These are phyloP conservation scores for Lacanobia oleracea DNA, from an alignment of 2,888 invertebrate species.

Conservation along the genomic window DNA sequence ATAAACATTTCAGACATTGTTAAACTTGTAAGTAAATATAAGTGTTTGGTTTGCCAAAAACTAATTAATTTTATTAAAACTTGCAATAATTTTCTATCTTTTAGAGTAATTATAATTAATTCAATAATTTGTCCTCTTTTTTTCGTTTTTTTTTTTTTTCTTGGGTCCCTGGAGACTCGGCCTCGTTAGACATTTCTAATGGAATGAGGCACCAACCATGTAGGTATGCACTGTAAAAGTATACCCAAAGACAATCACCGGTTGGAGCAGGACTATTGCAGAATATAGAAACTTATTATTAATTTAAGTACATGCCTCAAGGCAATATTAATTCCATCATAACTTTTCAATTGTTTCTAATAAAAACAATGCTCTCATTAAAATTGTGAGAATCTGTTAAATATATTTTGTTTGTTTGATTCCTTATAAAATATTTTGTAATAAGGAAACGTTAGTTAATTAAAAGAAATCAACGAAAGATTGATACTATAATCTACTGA, in stretches of 20 bases:
- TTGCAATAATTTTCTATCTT: background rate
- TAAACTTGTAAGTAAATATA: conserved; percentile 41
- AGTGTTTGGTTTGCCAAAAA: conserved; percentile 42
- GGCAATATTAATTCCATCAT: background rate
- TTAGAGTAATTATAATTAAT: background rate
- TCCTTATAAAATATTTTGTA: background rate
- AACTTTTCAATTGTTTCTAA: background rate
- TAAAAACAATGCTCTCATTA: background rate
- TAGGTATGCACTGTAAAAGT: too few species aligned
- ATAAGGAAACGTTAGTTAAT: background rate
- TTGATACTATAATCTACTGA: too few species aligned
- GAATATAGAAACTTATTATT: too few species aligned
- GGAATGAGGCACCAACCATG: too few species aligned
- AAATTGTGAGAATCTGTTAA: background rate
- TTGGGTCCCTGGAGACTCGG: too few species aligned
- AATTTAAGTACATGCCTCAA: background rate
- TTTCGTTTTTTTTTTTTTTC: too few species aligned
- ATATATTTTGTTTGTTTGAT: background rate
- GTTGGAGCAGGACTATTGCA: too few species aligned
- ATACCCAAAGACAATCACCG: too few species aligned
- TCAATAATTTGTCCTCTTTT: background rate
- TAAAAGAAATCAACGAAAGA: too few species aligned
- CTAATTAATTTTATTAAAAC: background rate
- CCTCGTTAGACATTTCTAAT: too few species aligned
- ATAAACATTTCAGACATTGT: too few species aligned